Evolutionary conservation across 2,113 vertebrate genomes (phyloP), one percentile per base, ranked within the genome.

Genomic region (Pelusios castaneus): DNA sequence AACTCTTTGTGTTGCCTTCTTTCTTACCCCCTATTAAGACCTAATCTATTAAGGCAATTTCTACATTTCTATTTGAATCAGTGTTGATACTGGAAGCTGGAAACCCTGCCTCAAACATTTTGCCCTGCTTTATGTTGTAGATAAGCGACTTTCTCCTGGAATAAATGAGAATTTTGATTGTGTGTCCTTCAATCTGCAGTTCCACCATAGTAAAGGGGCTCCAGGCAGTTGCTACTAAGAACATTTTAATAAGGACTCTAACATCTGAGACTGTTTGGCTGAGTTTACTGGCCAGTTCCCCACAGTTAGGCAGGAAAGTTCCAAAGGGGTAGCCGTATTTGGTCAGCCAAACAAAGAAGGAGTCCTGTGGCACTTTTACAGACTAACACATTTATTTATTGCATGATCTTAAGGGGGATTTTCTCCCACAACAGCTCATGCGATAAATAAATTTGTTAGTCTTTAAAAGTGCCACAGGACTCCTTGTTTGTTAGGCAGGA

Each of bases 91-190:
- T 81, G 34, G 79, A 93, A 56, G 86, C 84, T 77, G 82, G 86
- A 84, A n/a, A 0, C 83, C 90, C 75, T 95, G 95, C 91, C 82
- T 94, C 89, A 75, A 94, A 38, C 77, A 58, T 45, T 79, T 93
- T 95, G 85, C 88, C 63, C 92, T 94, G 91, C 85, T 49, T 96
- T 89, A 87, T 91, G 80, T 83, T 89, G 78, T 75, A 89, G 77
- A 88, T 94, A 79, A 96, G 89, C 60, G 95, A 93, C 89, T 85
- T 80, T 81, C 85, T 84, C 89, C 22, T 82, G 82, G 95, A 95
- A 95, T 60, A 96, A 95, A 93, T 92, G 95, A 95, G 90, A 93
- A 91, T 94, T 81, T 95, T 97, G 88, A 96, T 96, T 93, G 76
- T 91, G 60, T 94, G 92, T 88, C 92, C 95, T 94, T 97, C 94